Evolutionary conservation across 1,140 invertebrate genomes (phyloP).

Genomic region (Mactra quadrangularis): DNA sequence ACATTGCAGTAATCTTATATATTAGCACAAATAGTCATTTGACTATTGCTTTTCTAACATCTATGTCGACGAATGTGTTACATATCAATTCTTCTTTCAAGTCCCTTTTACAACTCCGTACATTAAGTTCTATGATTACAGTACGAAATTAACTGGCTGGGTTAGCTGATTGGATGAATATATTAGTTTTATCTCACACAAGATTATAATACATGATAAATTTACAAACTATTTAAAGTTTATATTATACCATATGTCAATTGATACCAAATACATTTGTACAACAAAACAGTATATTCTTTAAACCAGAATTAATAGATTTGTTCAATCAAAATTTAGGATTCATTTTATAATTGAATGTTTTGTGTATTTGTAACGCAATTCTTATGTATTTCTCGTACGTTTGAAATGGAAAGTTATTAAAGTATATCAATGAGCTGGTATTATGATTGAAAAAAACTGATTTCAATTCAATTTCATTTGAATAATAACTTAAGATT

Average conservation of each 20-base stretch:
- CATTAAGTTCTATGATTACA: too few relatives aligned
- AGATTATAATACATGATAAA: conserved; percentile 22
- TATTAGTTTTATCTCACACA: conserved; percentile 23
- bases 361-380: too few relatives aligned
- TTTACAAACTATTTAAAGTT: background rate
- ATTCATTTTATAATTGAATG: conserved; percentile 42
- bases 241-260: background rate
- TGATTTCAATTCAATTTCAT: too few relatives aligned
- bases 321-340: conserved; percentile 48
- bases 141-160: too few relatives aligned
- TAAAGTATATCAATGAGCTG: too few relatives aligned
- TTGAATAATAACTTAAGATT: too few relatives aligned
- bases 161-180: background rate
- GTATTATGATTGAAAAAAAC: background rate
- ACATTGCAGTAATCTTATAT: too few relatives aligned
- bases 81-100: too few relatives aligned
- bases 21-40: too few relatives aligned
- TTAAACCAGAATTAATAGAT: conserved; percentile 33
- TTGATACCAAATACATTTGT: background rate
- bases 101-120: too few relatives aligned
- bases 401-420: background rate
- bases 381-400: background rate
- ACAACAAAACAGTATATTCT: conserved; percentile 14
- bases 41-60: too few relatives aligned
- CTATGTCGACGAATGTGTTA: too few relatives aligned